Percentiles rank a stretch among this genome's conserved stretches.
phyloP scores from a whole-genome alignment of 2,113 vertebrate species.

The Grus americana region DNA sequence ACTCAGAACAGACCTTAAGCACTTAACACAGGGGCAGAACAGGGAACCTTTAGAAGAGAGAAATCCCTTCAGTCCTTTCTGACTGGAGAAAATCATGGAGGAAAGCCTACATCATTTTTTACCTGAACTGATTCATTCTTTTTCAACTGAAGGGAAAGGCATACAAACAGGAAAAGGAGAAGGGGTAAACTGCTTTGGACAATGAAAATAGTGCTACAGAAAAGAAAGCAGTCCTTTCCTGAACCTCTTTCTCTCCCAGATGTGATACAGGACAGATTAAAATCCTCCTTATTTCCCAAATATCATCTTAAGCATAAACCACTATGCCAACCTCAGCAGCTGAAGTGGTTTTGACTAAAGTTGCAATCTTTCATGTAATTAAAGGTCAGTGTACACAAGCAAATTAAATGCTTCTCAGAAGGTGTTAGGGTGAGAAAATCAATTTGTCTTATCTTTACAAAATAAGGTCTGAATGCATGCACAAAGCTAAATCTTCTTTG shows the following conservation, averaged over 20 bases:
- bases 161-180: background rate
- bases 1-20: background rate
- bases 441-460: background rate
- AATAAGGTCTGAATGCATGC: background rate
- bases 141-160: background rate
- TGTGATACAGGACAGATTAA: background rate
- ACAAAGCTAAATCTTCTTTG: background rate
- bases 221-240: background rate
- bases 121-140: background rate
- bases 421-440: background rate
- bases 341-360: background rate
- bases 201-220: background rate
- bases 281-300: background rate
- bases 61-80: background rate
- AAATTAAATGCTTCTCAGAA: background rate
- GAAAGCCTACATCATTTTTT: background rate
- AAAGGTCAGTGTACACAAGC: background rate
- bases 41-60: background rate
- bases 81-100: background rate
- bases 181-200: background rate
- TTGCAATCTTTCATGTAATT: background rate
- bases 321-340: background rate
- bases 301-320: background rate
- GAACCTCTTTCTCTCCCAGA: background rate
- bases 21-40: background rate